Evolutionary conservation across 2,888 invertebrate genomes (phyloP), one percentile per base, ranked within the genome.

Genomic region (Eristalinus aeneus): DNA sequence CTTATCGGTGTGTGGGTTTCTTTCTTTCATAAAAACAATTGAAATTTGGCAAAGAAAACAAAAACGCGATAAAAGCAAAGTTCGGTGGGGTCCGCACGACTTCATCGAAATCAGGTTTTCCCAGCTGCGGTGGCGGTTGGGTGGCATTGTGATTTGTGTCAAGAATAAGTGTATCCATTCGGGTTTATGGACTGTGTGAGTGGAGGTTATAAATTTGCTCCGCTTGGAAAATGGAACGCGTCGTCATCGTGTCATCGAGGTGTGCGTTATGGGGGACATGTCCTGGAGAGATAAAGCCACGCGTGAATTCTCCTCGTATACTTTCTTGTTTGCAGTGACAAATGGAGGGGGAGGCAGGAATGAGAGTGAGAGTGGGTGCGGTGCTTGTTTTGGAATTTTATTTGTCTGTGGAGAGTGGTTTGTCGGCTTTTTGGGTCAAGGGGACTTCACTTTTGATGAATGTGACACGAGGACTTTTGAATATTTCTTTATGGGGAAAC

Each of bases 1-100:
- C 65, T 64, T 73, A 73, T 73, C 73, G 64, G 56, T 64, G 73
- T 54, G 46, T 5, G 27, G 5, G 27, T 27, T 27, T n/a, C 16
- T 46, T 46, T 36, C 36, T 54, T 63, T 61, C 12, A 56, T 12
- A 64, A 5, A 39, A 56, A 39, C 39, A 56, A 39, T 46, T 46
- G 56, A 54, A 64, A 64, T 27, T 65, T 74, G 56, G 65, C 74
- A 36, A 74, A 73, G 53, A 60, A 71, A 58, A 3, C 32, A 20
- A 36, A 2, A 20, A 71, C 39, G 80, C 69, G 74, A 77, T 75
- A 69, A 68, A 63, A 53, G 22, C 20, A 2, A 16, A 54, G 10
- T n/a, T 12, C 39, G 12, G 39, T 20, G 56, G 11, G 20, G 20
- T 67, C 69, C 75, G 75, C n/a, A 81, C 64, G 75, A 69, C 64